A percentile compares a stretch with the other conserved stretches of the same genome.
These are phyloP conservation scores for Rhysida immarginata DNA, from an alignment of 1,140 invertebrate species.

Conservation along the genomic window DNA sequence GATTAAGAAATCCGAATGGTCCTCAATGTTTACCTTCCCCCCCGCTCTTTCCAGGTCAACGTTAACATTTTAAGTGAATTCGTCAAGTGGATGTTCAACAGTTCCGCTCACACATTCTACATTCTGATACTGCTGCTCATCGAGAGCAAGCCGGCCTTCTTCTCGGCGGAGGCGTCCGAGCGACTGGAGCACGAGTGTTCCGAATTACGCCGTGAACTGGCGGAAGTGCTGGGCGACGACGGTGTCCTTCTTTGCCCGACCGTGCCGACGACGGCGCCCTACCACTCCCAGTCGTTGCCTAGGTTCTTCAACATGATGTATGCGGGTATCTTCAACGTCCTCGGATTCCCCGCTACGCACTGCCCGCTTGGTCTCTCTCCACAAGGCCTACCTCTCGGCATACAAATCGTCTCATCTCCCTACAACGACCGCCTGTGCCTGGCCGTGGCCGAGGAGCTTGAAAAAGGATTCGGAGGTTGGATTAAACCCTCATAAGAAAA, in stretches of 20 bases:
- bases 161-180: conserved; percentile 5
- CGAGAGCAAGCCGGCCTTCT: not conserved
- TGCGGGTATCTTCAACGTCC: conserved; percentile 72
- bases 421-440: conserved; percentile 63
- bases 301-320: conserved; percentile 75
- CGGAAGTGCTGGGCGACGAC: conserved; percentile 54
- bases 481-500: conserved; percentile 24
- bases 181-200: conserved; percentile 11
- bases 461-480: conserved; percentile 69
- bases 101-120: no score
- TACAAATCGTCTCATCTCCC: conserved; percentile 61
- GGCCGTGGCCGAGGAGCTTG: conserved; percentile 66
- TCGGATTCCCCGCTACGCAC: conserved; percentile 71
- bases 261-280: conserved; percentile 60
- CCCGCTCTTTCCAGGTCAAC: no score
- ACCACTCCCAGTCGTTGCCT: conserved; percentile 63
- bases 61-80: no score
- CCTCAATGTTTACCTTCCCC: no score
- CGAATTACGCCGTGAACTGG: conserved; percentile 22
- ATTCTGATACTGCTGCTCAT: no score
- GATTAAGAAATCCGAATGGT: no score
- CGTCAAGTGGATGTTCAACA: no score
- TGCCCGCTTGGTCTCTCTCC: conserved; percentile 68
- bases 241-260: conserved; percentile 74
- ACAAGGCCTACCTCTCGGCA: conserved; percentile 71